These are phyloP conservation scores for Epizoanthus scotinus DNA, from an alignment of 92 coral and sea anemone genomes.

Conservation along the genomic window DNA sequence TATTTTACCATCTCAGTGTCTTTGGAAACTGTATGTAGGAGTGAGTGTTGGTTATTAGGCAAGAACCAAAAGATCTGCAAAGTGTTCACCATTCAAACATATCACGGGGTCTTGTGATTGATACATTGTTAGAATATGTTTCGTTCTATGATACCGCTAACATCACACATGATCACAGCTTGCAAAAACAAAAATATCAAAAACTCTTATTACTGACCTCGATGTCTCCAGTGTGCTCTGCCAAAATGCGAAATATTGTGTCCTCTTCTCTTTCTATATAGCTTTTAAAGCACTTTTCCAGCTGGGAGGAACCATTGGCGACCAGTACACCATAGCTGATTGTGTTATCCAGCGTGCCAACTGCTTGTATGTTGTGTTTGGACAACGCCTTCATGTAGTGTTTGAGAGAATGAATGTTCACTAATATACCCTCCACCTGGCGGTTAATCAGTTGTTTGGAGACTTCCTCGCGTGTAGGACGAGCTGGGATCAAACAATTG, in stretches of 20 bases:
- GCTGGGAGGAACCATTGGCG: conserved; percentile 49
- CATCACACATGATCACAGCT: not conserved
- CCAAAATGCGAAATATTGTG: conserved; percentile 51
- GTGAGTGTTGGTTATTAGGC: too few species aligned
- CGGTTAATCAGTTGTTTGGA: conserved; percentile 64
- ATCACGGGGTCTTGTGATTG: too few species aligned
- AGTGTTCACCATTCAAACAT: too few species aligned
- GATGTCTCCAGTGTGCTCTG: conserved; percentile 73
- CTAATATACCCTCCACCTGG: conserved; percentile 76
- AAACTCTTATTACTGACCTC: conserved; percentile 49
- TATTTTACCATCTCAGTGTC: too few species aligned
- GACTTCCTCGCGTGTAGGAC: conserved; percentile 55
- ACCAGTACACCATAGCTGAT: conserved; percentile 75
- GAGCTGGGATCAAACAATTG: conserved; percentile 45
- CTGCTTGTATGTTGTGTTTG: conserved; percentile 68
- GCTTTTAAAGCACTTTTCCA: conserved; percentile 59
- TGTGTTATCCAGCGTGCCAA: conserved; percentile 65
- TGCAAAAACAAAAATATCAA: not conserved
- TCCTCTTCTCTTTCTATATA: conserved; percentile 69
- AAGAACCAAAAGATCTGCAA: too few species aligned
- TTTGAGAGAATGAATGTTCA: conserved; percentile 83
- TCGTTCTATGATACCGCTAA: not conserved
- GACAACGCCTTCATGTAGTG: conserved; percentile 57
- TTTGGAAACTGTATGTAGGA: too few species aligned
- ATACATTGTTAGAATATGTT: too few species aligned